Percentiles rank a stretch among this genome's conserved stretches.
These are phyloP conservation scores for Caenorhabditis panamensis DNA, from an alignment of 2,888 invertebrate species.

Conservation along the genomic window DNA sequence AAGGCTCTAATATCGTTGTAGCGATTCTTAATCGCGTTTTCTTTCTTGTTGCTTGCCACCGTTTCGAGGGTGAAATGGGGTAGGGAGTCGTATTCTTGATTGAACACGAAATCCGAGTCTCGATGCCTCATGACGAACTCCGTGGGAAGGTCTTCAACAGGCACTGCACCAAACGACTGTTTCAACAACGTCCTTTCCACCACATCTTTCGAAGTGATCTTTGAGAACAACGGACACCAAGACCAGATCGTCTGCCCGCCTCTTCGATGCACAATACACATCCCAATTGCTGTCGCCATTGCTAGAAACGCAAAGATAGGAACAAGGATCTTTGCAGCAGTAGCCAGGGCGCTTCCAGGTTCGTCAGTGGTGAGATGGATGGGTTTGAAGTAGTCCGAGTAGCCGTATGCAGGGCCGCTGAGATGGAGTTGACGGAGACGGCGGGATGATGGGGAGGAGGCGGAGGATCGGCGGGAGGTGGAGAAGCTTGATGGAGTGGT, in stretches of 20 bases:
- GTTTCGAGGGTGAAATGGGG: conserved; percentile 74
- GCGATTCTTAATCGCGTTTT: conserved; percentile 75
- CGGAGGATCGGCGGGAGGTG: conserved; percentile 4
- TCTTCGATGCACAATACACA: conserved; percentile 56
- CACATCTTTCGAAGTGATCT: conserved; percentile 60
- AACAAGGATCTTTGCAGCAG: conserved; percentile 49
- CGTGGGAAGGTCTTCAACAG: conserved; percentile 75
- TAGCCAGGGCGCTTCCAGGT: conserved; percentile 30
- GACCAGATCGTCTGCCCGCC: conserved; percentile 32
- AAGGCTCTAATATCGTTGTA: conserved; percentile 83
- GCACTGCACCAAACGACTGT: conserved; percentile 70
- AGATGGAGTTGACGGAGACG: conserved; percentile 64
- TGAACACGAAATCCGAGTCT: conserved; percentile 81
- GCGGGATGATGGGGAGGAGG: conserved; percentile 33
- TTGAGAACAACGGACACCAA: conserved; percentile 64
- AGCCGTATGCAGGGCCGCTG: conserved; percentile 78
- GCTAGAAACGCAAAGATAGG: conserved; percentile 61
- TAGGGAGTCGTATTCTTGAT: conserved; percentile 79
- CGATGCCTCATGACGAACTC: conserved; percentile 79
- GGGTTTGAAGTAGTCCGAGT: conserved; percentile 79
- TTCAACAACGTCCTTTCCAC: conserved; percentile 58
- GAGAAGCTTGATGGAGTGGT: no score
- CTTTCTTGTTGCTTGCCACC: conserved; percentile 74
- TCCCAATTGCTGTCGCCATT: conserved; percentile 40
- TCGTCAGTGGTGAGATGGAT: conserved; percentile 68